phyloP scores from a whole-genome alignment of 2,113 vertebrate genomes.

The Ramphastos sulfuratus region DNA sequence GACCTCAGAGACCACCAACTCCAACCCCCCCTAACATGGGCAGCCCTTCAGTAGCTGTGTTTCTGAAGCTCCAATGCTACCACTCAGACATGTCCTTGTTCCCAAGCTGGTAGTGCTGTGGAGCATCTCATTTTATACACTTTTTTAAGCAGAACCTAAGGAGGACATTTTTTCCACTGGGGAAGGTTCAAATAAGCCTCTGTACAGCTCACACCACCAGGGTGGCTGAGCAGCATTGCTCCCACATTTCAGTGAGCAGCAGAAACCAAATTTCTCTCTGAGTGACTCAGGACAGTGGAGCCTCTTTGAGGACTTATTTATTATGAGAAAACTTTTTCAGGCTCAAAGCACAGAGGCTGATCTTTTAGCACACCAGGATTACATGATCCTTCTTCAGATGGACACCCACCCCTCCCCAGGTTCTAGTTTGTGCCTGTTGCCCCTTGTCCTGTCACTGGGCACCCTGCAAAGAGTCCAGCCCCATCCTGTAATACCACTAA shows the following conservation, averaged over 20 bases:
- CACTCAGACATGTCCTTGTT: fast-evolving
- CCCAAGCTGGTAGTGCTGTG: fast-evolving
- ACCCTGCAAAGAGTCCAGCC: too few species aligned
- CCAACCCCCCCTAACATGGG: too few species aligned
- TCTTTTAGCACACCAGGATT: background rate
- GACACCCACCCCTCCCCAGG: too few species aligned
- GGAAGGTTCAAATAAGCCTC: background rate
- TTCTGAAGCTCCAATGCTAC: background rate
- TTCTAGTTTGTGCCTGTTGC: too few species aligned
- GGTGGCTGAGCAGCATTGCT: fast-evolving
- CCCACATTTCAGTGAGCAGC: background rate
- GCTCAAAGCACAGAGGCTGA: background rate
- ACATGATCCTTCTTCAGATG: too few species aligned
- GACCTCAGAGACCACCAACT: too few species aligned
- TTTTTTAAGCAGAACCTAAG: background rate
- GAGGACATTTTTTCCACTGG: background rate
- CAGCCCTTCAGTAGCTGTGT: background rate
- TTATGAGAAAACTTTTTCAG: background rate
- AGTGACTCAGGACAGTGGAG: background rate
- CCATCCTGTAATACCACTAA: background rate
- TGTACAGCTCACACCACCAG: background rate
- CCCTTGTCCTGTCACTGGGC: too few species aligned
- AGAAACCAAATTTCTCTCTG: background rate
- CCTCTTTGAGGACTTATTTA: background rate
- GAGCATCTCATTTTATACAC: background rate